A percentile compares a stretch with the other conserved stretches of the same genome.
Evolutionary conservation across 2,113 vertebrate genomes (phyloP).

Genomic region (Pelecanus crispus): DNA sequence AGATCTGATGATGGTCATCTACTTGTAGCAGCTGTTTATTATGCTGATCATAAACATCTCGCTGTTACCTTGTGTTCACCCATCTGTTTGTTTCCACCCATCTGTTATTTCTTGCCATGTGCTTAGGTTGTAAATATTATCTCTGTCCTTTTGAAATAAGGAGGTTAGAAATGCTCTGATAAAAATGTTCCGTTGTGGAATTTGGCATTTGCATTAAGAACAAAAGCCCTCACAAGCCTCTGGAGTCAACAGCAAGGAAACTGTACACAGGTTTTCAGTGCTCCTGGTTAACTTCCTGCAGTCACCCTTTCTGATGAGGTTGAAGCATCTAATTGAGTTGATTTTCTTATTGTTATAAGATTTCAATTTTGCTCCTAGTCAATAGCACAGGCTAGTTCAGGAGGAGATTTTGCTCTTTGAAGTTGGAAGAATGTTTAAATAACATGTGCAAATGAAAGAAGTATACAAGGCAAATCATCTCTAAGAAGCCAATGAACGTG

Average conservation of each 20-base stretch:
- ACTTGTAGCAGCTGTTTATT: conserved; percentile 34
- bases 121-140: not conserved
- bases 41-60: not conserved
- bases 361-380: not conserved
- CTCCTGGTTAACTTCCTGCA: not conserved
- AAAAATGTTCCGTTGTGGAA: not conserved
- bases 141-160: not conserved
- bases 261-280: not conserved
- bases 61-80: conserved; percentile 16
- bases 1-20: not conserved
- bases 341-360: not conserved
- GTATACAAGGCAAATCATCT: not conserved
- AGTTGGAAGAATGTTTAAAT: not conserved
- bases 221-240: not conserved
- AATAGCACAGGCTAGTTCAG: not conserved
- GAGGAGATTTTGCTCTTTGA: not conserved
- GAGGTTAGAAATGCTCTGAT: not conserved
- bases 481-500: not conserved
- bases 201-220: not conserved
- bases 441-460: not conserved
- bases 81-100: conserved; percentile 31
- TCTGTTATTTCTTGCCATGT: conserved; percentile 16
- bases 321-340: not conserved
- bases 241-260: not conserved
- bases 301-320: not conserved